A percentile compares a stretch with the other conserved stretches of the same genome.
Evolutionary conservation across 2,113 vertebrate genomes (phyloP).

Genomic region (Lucifuga dentata): DNA sequence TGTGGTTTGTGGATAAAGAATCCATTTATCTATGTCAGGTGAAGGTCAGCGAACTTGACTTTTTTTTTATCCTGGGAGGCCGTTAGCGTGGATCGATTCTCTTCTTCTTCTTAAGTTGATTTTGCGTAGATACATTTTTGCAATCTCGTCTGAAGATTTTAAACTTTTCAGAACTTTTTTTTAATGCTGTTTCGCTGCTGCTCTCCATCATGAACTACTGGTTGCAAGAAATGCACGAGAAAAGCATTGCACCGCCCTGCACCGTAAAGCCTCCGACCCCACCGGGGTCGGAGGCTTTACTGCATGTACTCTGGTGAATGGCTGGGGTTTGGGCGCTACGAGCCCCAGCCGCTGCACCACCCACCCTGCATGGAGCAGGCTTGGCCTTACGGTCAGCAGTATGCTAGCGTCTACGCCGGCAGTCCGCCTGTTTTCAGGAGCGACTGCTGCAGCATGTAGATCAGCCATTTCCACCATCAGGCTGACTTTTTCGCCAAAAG

Average conservation of each 20-base stretch:
- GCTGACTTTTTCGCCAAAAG: constrained; percentile 91
- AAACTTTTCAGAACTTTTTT: background rate
- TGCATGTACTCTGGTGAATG: constrained; percentile 90
- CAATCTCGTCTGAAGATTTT: background rate
- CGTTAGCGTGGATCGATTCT: background rate
- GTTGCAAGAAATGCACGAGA: constrained; percentile 90
- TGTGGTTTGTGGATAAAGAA: constrained; percentile 73
- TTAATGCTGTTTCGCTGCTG: constrained; percentile 7
- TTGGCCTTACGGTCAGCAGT: constrained; percentile 90
- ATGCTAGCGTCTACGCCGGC: constrained; percentile 88
- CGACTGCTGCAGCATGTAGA: constrained; percentile 91
- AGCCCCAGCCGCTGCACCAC: constrained; percentile 89
- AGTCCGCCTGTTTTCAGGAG: constrained; percentile 86
- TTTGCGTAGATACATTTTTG: background rate
- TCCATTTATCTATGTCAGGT: constrained; percentile 74
- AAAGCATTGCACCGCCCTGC: too few species aligned
- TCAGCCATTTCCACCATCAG: constrained; percentile 89
- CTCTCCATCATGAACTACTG: constrained; percentile 90
- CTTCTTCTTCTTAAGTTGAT: background rate
- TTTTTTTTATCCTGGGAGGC: constrained; percentile 9
- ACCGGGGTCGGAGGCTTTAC: too few species aligned
- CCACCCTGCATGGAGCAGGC: constrained; percentile 92
- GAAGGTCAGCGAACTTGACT: background rate
- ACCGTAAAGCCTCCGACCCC: too few species aligned
- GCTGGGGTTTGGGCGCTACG: constrained; percentile 85